These are phyloP conservation scores for Chelonia mydas DNA, from an alignment of 2,797 vertebrate species.

Conservation along the genomic window DNA sequence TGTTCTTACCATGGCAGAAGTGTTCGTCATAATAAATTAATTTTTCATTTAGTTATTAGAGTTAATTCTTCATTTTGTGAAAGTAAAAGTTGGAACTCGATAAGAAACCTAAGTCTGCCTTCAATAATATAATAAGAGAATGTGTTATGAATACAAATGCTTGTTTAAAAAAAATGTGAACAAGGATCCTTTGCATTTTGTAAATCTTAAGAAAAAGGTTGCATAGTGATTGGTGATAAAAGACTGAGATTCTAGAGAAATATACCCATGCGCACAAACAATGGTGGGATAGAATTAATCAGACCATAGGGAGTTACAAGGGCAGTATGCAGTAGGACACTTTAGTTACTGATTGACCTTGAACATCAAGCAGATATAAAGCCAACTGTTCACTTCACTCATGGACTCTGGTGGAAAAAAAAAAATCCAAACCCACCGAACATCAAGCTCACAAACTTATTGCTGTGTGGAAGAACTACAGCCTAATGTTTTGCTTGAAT, in stretches of 20 bases:
- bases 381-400: neutral
- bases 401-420: neutral
- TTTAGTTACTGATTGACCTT: neutral
- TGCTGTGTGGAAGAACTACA: neutral
- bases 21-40: neutral
- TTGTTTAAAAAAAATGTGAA: neutral
- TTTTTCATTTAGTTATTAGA: accelerated
- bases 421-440: neutral
- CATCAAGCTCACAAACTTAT: neutral
- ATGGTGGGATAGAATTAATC: neutral
- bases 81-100: neutral
- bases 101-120: neutral
- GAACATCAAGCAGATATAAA: neutral
- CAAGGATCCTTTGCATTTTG: neutral
- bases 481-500: neutral
- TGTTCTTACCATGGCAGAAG: neutral
- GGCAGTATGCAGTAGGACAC: neutral
- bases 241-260: neutral
- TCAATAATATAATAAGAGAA: neutral
- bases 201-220: neutral
- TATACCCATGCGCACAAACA: neutral
- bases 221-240: neutral
- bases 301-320: accelerated
- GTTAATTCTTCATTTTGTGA: neutral
- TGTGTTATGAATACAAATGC: neutral